Conservation (phyloP, 2,113 vertebrate genomes). For the Scomber colias region DNA sequence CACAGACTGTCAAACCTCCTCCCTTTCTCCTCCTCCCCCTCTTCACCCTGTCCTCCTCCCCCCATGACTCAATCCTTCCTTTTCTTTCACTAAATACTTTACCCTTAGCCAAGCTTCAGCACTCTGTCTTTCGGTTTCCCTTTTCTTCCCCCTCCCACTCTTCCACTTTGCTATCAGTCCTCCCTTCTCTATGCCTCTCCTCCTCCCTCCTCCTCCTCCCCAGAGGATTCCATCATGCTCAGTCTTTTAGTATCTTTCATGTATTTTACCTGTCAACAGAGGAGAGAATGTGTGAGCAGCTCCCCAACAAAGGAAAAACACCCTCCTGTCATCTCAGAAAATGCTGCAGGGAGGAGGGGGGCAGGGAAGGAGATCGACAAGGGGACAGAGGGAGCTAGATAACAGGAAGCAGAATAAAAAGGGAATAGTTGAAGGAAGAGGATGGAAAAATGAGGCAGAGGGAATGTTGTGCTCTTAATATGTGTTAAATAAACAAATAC, state of each 20-base stretch:
- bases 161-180: slow-evolving; percentile 48
- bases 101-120: slow-evolving; percentile 66
- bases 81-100: slow-evolving; percentile 70
- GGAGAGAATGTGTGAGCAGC: slow-evolving; percentile 73
- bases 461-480: slow-evolving; percentile 24
- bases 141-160: slow-evolving; percentile 11
- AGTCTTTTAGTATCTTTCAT: slow-evolving; percentile 81
- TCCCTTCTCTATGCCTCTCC: slow-evolving; percentile 45
- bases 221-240: slow-evolving; percentile 76
- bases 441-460: slow-evolving; percentile 42
- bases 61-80: slow-evolving; percentile 70
- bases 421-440: slow-evolving; percentile 41
- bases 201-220: slow-evolving; percentile 54
- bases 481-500: slow-evolving; percentile 40
- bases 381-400: slow-evolving; percentile 65
- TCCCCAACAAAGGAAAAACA: slow-evolving; percentile 80
- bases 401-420: slow-evolving; percentile 57
- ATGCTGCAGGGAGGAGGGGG: slow-evolving; percentile 68
- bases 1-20: slow-evolving; percentile 74
- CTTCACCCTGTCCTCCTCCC: slow-evolving; percentile 6
- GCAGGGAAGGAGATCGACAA: slow-evolving; percentile 56
- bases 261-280: slow-evolving; percentile 83
- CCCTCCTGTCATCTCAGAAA: slow-evolving; percentile 79
- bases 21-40: slow-evolving; percentile 5
- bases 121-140: slow-evolving; percentile 50